Base-by-base conservation (phyloP, 2,888 invertebrate genomes). In the Hecatera dysodea region DNA sequence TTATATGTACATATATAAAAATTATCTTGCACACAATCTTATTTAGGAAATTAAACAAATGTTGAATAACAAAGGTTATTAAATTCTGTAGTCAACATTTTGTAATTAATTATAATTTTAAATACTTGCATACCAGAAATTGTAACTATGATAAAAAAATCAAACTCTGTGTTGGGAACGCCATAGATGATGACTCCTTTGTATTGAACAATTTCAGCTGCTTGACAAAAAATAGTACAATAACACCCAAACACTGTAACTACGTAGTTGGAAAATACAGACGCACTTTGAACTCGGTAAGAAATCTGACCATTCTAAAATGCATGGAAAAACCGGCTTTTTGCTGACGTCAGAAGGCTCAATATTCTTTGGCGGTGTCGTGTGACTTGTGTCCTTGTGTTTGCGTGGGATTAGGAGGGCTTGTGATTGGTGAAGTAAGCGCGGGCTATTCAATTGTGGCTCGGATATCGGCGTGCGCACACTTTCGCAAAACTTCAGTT, bases 381-480 rank as follows among this genome's bases (percentile, higher is more conserved):
- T 69, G 77, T 83, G 75, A 85, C 84, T 90, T 94, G 88, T 91
- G 93, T 91, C 94, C 93, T 95, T 95, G 93, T 86, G 67, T 71
- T 39, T 42, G 85, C 83, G 91, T 92, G 92, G 91, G 92, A 90
- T 92, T 84, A 86, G 66, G 83, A 81, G 80, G 83, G 81, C 79
- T 84, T 86, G 85, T 89, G 91, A 94, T 93, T 93, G 94, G 95
- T 73, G 53, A 70, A 84, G 81, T 68, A 65, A 84, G 86, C 92
- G 94, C 94, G 95, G 90, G 93, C 91, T 85, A 92, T 95, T 96
- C 95, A 94, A 96, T 94, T 91, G 92, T 87, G 80, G 85, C 82
- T 85, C 87, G 83, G 90, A 88, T 83, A 87, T 87, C 92, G 89
- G 87, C 91, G 91, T 91, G 90, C 78, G 92, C 93, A 93, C 95